Evolutionary conservation across 2,113 vertebrate genomes (phyloP).

Genomic region (Tricholaema leucomelas): DNA sequence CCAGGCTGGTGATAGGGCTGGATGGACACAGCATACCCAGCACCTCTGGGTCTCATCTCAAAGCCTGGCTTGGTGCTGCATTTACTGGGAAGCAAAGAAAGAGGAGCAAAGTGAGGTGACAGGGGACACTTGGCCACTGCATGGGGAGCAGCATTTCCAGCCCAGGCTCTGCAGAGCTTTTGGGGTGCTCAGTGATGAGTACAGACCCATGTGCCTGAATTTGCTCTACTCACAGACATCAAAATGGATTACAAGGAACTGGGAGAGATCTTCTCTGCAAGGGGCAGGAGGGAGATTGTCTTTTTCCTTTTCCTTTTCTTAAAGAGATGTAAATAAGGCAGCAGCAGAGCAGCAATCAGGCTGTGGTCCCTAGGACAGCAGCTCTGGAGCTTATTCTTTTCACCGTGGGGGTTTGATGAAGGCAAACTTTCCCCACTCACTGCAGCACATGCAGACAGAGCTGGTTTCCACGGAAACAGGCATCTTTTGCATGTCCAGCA

Average conservation of each 20-base stretch:
- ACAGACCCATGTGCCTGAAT: neutral
- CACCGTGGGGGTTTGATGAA: slow-evolving; percentile 78
- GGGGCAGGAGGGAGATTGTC: slow-evolving; percentile 31
- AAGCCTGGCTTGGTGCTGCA: neutral
- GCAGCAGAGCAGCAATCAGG: slow-evolving; percentile 67
- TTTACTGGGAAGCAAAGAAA: neutral
- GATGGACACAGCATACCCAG: neutral
- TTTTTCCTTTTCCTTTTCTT: neutral
- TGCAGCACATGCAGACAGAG: slow-evolving; percentile 70
- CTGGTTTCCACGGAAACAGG: slow-evolving; percentile 78
- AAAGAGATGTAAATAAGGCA: slow-evolving; percentile 70
- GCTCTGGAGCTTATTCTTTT: slow-evolving; percentile 74
- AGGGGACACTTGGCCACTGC: accelerated
- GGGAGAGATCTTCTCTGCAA: neutral
- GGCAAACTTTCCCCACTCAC: slow-evolving; percentile 68
- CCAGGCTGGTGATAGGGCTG: neutral
- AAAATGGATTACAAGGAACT: neutral
- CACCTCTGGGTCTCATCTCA: neutral
- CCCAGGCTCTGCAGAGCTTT: neutral
- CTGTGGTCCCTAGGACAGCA: slow-evolving; percentile 61
- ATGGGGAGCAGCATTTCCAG: accelerated
- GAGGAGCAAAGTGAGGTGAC: neutral
- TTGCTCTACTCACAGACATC: neutral
- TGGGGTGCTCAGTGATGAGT: neutral
- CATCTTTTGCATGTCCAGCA: slow-evolving; percentile 66